A percentile compares a stretch with the other conserved stretches of the same genome.
phyloP scores from a whole-genome alignment of 2,797 vertebrate genomes.

The Manis crassicaudata region DNA sequence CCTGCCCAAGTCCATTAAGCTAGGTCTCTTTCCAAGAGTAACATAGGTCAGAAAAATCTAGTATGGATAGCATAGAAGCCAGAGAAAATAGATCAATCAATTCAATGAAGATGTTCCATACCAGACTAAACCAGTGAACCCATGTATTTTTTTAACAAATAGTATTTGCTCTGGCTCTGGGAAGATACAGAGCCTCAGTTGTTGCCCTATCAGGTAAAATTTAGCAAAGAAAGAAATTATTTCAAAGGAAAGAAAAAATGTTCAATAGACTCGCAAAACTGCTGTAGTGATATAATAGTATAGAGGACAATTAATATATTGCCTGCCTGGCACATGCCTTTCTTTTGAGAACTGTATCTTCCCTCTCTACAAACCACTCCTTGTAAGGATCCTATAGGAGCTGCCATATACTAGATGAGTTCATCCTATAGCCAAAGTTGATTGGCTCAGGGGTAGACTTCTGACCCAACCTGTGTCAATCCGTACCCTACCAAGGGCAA shows the following conservation, averaged over 20 bases:
- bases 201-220: constrained; percentile 3
- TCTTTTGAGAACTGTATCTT: not conserved
- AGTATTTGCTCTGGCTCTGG: not conserved
- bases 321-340: not conserved
- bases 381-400: not conserved
- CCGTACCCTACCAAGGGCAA: not conserved
- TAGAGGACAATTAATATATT: not conserved
- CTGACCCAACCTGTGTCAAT: not conserved
- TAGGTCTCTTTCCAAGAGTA: not conserved
- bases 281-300: too few relatives aligned
- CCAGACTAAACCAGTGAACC: not conserved
- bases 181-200: not conserved
- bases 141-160: not conserved
- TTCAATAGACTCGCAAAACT: not conserved
- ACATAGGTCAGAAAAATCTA: not conserved
- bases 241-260: constrained; percentile 31
- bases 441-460: not conserved
- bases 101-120: not conserved
- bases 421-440: not conserved
- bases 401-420: not conserved
- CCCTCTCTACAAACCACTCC: not conserved
- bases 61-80: not conserved
- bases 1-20: not conserved
- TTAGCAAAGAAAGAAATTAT: constrained; percentile 4
- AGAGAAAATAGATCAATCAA: not conserved